Conservation (phyloP, 2,113 vertebrate genomes). For the Odontophorus gujanensis region DNA sequence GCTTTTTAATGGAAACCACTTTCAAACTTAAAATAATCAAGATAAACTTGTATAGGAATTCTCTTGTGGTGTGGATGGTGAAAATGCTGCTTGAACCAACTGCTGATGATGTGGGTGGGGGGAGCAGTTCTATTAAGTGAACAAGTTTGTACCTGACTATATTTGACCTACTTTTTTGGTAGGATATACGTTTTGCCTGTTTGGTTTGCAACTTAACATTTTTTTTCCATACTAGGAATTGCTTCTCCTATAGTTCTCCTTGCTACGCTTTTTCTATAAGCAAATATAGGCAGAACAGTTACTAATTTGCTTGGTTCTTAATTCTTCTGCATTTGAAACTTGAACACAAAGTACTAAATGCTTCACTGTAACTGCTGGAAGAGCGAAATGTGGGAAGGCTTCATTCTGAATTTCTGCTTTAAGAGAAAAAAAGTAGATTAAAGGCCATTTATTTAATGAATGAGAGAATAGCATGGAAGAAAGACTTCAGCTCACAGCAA, state of each 20-base stretch:
- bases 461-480: background rate
- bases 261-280: background rate
- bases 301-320: background rate
- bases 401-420: background rate
- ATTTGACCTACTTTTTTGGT: background rate
- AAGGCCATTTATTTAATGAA: background rate
- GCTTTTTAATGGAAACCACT: background rate
- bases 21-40: background rate
- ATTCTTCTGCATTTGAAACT: background rate
- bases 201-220: background rate
- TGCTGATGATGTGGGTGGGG: rapidly evolving
- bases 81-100: background rate
- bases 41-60: background rate
- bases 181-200: background rate
- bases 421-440: background rate
- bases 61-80: rapidly evolving
- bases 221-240: rapidly evolving
- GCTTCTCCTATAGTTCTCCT: background rate
- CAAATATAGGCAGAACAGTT: background rate
- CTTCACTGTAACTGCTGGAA: background rate
- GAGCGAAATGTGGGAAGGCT: background rate
- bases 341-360: background rate
- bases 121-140: background rate
- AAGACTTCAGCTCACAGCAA: background rate
- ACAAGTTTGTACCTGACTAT: background rate